Percentiles rank a stretch among this genome's conserved stretches.
Conservation (phyloP, 2,113 vertebrate species). For the Cyanistes caeruleus region DNA sequence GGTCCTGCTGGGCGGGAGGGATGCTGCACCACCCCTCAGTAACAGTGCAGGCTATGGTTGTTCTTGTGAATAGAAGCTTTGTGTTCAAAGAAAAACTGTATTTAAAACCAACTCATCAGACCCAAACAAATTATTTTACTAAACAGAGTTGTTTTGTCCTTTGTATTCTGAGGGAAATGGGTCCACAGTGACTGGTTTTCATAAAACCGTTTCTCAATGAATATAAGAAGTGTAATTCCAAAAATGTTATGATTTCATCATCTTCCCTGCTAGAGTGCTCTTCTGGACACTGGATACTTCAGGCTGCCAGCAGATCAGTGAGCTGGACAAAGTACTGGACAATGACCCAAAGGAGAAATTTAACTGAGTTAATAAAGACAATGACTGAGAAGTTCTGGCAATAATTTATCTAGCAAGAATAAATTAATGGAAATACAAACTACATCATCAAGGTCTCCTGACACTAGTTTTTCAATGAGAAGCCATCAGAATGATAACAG, state of each 20-base stretch:
- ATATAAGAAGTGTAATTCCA: not conserved
- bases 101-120: not conserved
- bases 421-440: constrained; percentile 19
- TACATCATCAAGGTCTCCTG: not conserved
- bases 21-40: not conserved
- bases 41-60: not conserved
- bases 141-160: not conserved
- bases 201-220: not conserved
- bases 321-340: constrained; percentile 7
- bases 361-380: not conserved
- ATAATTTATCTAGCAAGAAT: constrained; percentile 30
- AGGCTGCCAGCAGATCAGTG: not conserved
- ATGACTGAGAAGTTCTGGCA: constrained; percentile 17
- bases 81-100: constrained; percentile 1
- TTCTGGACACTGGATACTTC: not conserved
- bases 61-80: not conserved
- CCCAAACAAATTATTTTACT: constrained; percentile 29
- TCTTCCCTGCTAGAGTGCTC: not conserved
- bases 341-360: constrained; percentile 20
- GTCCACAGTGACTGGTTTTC: not conserved
- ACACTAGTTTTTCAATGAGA: not conserved
- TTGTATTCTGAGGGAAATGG: not conserved
- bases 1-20: not conserved
- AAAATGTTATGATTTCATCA: not conserved
- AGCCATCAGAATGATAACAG: not conserved